Conservation (phyloP, 1,140 invertebrate species). For the Leptonema lineaticorne region DNA sequence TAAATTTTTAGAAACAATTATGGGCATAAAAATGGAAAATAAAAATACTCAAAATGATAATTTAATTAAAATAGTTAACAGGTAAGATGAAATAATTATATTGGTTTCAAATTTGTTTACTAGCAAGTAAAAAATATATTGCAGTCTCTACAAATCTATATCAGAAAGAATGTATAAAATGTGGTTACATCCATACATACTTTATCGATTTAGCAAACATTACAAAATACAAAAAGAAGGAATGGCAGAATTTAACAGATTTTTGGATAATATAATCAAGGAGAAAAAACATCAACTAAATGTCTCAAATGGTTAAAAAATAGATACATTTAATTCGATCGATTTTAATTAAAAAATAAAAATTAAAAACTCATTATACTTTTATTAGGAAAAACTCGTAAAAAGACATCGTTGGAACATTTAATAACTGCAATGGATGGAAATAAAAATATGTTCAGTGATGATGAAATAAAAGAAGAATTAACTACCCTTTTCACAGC, state of each 20-base stretch:
- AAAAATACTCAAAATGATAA: background rate
- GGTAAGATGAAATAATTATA: background rate
- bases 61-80: constrained; percentile 10
- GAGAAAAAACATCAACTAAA: background rate
- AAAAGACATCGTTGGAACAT: constrained; percentile 13
- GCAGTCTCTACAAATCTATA: constrained; percentile 17
- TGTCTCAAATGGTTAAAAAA: background rate
- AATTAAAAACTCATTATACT: background rate
- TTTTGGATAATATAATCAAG: background rate
- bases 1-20: constrained; percentile 12
- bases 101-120: background rate
- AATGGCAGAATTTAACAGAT: background rate
- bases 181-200: constrained; percentile 26
- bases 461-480: constrained; percentile 25
- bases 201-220: constrained; percentile 19
- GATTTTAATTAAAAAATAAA: background rate
- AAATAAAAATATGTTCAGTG: constrained; percentile 14
- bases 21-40: constrained; percentile 16
- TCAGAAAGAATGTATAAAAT: constrained; percentile 30
- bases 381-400: constrained; percentile 5
- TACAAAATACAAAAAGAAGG: constrained; percentile 25
- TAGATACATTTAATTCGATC: constrained; percentile 1
- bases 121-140: background rate
- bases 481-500: constrained; percentile 24
- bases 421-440: constrained; percentile 6